These are phyloP conservation scores for Anolis sagrei DNA, from an alignment of 2,113 vertebrate genomes.

Conservation along the genomic window DNA sequence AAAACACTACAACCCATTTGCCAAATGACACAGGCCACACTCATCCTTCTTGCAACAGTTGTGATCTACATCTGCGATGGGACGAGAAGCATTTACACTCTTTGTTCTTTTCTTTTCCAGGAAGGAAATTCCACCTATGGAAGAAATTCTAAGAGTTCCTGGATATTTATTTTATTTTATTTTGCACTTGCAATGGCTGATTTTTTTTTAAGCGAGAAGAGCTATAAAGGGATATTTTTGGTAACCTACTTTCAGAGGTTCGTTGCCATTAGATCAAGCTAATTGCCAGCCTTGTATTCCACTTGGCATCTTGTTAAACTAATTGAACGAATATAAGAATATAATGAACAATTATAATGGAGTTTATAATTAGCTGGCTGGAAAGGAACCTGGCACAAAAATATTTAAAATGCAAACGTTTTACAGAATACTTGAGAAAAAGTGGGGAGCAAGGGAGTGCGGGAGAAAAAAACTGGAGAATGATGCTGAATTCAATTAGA, in stretches of 20 bases:
- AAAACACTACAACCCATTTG: too few relatives aligned
- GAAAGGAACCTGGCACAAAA: conserved; percentile 68
- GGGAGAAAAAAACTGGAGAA: not conserved
- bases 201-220: not conserved
- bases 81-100: too few relatives aligned
- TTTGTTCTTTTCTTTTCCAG: not conserved
- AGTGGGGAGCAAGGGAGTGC: not conserved
- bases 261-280: conserved; percentile 69
- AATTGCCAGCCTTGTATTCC: conserved; percentile 75
- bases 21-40: too few relatives aligned
- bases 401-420: conserved; percentile 71
- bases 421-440: not conserved
- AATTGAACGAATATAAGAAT: conserved; percentile 79
- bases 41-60: too few relatives aligned
- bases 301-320: conserved; percentile 79
- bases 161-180: conserved; percentile 10
- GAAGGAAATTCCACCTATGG: conserved; percentile 38
- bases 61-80: too few relatives aligned
- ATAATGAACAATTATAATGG: conserved; percentile 82
- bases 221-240: conserved; percentile 42
- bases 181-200: not conserved
- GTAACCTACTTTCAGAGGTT: conserved; percentile 63
- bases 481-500: conserved; percentile 1
- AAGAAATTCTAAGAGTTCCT: conserved; percentile 2
- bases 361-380: conserved; percentile 78